Base-by-base conservation (phyloP, 2,888 invertebrate species). In the Theristus sp. region DNA sequence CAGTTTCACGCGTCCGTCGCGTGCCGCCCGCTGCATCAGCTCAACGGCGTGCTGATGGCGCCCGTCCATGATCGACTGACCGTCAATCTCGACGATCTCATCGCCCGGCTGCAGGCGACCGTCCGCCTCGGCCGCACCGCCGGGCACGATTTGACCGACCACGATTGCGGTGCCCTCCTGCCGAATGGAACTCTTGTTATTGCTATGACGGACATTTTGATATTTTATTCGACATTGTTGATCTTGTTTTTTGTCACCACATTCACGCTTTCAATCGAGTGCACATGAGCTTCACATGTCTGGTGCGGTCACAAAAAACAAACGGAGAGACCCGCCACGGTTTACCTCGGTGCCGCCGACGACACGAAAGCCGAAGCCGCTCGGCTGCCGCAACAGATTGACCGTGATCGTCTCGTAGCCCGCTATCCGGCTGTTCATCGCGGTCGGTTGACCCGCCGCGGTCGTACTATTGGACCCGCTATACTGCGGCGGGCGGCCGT, bases 301-400 rank as follows among this genome's bases (percentile, higher is more conserved):
- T n/a, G n/a, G n/a, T n/a, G n/a, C n/a, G n/a, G n/a, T n/a, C n/a
- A n/a, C n/a, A n/a, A n/a, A n/a, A n/a, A n/a, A n/a, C n/a, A n/a
- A n/a, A n/a, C n/a, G n/a, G n/a, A n/a, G n/a, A n/a, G n/a, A n/a
- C n/a, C n/a, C n/a, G n/a, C n/a, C n/a, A n/a, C n/a, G n/a, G n/a
- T n/a, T n/a, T n/a, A 96, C 94, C 77, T 96, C 96, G 0, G 89
- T 89, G 52, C 98, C 98, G 27, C 96, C 96, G 38, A 96, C 88
- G 72, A 98, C 91, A 64, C 96, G 82, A 79, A 98, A 98, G 13
- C 96, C 98, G 79, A 98, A 98, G 1, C 96, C 96, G 61, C 85
- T 84, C 47, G 88, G 86, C 68, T 89, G 88, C n/a, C 90, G 81
- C 57, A 86, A 84, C 59, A 96, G 77, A 0, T 87, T 85, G 13